Evolutionary conservation across 2,797 vertebrate species (phyloP).

Genomic region (Gymnocypris eckloni): DNA sequence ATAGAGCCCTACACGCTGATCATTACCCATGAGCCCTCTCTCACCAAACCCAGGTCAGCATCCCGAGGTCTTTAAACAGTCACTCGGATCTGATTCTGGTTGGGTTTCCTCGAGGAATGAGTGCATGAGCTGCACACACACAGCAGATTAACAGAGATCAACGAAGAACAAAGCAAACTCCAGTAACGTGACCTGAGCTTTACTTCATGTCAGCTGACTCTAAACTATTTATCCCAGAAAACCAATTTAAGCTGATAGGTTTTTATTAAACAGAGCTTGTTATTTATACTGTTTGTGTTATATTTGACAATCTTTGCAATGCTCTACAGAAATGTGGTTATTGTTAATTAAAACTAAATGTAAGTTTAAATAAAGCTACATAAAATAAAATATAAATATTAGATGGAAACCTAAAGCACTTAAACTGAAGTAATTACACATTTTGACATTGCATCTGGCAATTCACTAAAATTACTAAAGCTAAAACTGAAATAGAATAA

Average conservation of each 20-base stretch:
- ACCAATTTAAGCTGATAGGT: background rate
- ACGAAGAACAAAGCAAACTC: constrained; percentile 35
- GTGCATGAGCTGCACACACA: background rate
- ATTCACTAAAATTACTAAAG: no score
- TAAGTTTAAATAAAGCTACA: no score
- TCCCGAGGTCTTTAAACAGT: constrained; percentile 10
- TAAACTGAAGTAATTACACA: no score
- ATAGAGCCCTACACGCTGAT: constrained; percentile 55
- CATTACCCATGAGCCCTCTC: constrained; percentile 1
- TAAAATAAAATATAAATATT: background rate
- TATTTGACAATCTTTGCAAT: background rate
- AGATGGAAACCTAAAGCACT: no score
- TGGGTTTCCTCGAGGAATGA: background rate
- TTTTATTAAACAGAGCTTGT: background rate
- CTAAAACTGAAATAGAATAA: no score
- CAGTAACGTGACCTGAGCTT: constrained; percentile 28
- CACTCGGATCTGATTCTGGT: constrained; percentile 32
- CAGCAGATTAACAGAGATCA: constrained; percentile 55
- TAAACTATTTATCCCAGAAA: background rate
- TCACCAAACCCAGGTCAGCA: constrained; percentile 16
- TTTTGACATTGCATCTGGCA: no score
- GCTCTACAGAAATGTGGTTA: background rate
- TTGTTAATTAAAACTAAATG: no score
- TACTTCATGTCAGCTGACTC: background rate
- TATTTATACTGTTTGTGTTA: background rate